Base-by-base conservation (phyloP, 2,113 vertebrate species). In the Entelurus aequoreus region DNA sequence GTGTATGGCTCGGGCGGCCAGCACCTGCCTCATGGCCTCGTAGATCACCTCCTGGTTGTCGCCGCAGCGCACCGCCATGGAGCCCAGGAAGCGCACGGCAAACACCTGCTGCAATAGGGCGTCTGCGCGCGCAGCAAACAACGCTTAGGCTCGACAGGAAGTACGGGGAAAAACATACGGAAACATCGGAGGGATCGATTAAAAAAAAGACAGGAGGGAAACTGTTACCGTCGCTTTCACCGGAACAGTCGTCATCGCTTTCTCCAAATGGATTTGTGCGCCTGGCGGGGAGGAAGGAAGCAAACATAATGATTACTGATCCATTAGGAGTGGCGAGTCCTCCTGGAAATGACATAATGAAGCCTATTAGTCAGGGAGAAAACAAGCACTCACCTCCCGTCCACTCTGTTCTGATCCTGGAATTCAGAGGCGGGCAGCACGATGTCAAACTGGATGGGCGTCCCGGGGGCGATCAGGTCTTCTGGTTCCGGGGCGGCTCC, bases 371-470 rank as follows among this genome's bases (percentile, higher is more conserved):
- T 40, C 49, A 69, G 6, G 66, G 59, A 76, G 55, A 65, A 12
- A 19, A 16, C n/a, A 40, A 16, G 37, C 35, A 6, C 84, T 84
- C 62, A 91, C 94, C 93, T 88, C 10, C 93, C 92, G 5, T 88
- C 90, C 0, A 74, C 60, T 75, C 94, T 86, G 87, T 98, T 97
- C 86, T 97, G 95, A 77, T 98, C 96, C 66, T 92, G 90, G 77
- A 98, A 98, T 76, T 99, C 96, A 0, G 91, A 93, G 5, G 93
- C 94, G 0, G 96, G 95, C 76, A 97, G 90, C 8, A 97, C 88
- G 0, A 98, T 97, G 68, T 99, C 96, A 74, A 99, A 99, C 37
- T 99, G 97, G 73, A 99, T 99, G 0, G 97, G 97, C 0, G 95
- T 99, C 75, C 96, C 97, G 0, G 94, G 94, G 13, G 90, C 91